Conservation (phyloP, 2,888 invertebrate species). For the Plutella xylostella region DNA sequence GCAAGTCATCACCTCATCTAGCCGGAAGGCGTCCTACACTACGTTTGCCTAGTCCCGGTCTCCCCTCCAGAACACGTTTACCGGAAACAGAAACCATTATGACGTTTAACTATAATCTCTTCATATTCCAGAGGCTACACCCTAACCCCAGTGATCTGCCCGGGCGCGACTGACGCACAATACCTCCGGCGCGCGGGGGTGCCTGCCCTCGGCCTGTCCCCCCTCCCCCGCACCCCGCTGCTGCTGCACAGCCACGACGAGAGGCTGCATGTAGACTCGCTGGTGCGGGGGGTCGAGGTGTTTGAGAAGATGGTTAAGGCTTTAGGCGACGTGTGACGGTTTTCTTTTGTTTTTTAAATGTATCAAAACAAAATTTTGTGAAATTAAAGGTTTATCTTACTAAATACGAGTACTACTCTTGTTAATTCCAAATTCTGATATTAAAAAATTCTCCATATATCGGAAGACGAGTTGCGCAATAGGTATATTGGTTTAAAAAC, state of each 20-base stretch:
- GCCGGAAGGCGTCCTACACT: no score
- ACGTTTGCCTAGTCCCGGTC: no score
- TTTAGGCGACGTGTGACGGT: constrained; percentile 63
- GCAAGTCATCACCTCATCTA: no score
- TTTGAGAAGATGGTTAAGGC: constrained; percentile 75
- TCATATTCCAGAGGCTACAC: constrained; percentile 34
- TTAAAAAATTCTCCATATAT: no score
- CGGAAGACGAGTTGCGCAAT: no score
- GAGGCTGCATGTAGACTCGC: constrained; percentile 78
- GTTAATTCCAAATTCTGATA: no score
- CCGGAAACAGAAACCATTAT: neutral
- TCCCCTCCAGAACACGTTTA: neutral
- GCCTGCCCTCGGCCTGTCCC: constrained; percentile 85
- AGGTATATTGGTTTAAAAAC: no score
- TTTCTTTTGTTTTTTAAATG: neutral
- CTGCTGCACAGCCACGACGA: constrained; percentile 88
- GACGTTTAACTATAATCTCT: neutral
- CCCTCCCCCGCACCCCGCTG: constrained; percentile 81
- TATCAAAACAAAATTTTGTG: no score
- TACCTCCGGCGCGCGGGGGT: constrained; percentile 80
- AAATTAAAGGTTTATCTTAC: no score
- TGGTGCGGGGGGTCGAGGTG: constrained; percentile 79
- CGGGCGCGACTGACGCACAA: constrained; percentile 90
- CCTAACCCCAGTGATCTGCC: constrained; percentile 71
- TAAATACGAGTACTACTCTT: no score